phyloP scores from a whole-genome alignment of 1,140 invertebrate genomes.

The Calliopsis andreniformis region DNA sequence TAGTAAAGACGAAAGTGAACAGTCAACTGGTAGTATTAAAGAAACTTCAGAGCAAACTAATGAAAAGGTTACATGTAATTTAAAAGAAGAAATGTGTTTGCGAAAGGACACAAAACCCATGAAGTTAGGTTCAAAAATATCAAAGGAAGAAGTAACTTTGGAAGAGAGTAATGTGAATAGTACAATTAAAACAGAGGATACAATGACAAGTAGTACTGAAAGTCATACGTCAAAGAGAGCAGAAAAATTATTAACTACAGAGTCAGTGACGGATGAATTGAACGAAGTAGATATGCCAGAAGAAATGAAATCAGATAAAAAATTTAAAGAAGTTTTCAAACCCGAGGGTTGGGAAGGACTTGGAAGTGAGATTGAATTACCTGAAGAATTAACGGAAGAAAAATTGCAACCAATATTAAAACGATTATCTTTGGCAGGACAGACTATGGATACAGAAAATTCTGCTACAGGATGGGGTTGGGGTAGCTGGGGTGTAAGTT shows the following conservation, averaged over 20 bases:
- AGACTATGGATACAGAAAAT: constrained; percentile 49
- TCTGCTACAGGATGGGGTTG: constrained; percentile 83
- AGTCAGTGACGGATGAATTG: constrained; percentile 42
- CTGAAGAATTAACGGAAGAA: constrained; percentile 67
- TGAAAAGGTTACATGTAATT: constrained; percentile 25
- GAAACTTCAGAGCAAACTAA: constrained; percentile 11
- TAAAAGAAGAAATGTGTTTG: not conserved
- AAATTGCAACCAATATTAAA: constrained; percentile 68
- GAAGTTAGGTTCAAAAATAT: constrained; percentile 63
- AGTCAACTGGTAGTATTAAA: not conserved
- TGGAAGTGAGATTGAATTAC: constrained; percentile 69
- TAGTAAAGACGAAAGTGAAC: not conserved
- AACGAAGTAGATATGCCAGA: constrained; percentile 73
- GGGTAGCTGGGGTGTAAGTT: constrained; percentile 86
- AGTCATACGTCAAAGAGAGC: constrained; percentile 7
- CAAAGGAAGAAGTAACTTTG: constrained; percentile 58
- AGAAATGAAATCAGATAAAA: constrained; percentile 77
- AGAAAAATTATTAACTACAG: not conserved
- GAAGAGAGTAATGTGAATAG: not conserved
- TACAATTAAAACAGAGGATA: constrained; percentile 35
- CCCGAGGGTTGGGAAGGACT: constrained; percentile 75
- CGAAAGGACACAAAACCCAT: too few relatives aligned
- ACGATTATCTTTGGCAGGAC: constrained; percentile 52
- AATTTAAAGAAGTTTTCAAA: constrained; percentile 78
- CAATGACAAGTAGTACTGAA: constrained; percentile 39